Evolutionary conservation across 1,140 invertebrate genomes (phyloP).

Genomic region (Dendrolimus punctatus): DNA sequence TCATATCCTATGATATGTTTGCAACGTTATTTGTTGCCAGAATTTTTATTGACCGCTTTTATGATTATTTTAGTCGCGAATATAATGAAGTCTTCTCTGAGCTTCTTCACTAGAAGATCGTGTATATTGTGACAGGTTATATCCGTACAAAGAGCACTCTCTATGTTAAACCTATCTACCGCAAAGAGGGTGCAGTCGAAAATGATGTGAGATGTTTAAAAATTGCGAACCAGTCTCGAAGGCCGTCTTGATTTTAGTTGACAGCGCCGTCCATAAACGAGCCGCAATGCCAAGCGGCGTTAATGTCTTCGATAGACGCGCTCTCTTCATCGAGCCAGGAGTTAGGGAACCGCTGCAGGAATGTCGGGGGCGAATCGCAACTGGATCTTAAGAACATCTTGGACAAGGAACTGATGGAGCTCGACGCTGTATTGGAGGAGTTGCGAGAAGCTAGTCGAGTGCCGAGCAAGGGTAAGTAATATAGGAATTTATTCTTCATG

Average conservation of each 20-base stretch:
- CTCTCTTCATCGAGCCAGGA: slow-evolving; percentile 4
- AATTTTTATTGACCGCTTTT: too few species aligned
- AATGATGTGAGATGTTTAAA: too few species aligned
- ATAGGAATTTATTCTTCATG: neutral
- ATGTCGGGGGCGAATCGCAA: neutral
- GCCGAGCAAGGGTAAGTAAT: neutral
- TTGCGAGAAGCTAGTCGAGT: neutral
- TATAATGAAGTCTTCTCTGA: too few species aligned
- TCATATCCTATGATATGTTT: too few species aligned
- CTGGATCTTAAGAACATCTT: neutral
- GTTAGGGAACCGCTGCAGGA: neutral
- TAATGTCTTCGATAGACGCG: slow-evolving; percentile 18
- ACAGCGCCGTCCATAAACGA: slow-evolving; percentile 20
- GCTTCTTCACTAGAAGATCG: too few species aligned
- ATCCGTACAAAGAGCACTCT: too few species aligned
- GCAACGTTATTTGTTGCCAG: too few species aligned
- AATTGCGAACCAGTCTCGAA: too few species aligned
- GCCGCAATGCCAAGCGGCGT: slow-evolving; percentile 12
- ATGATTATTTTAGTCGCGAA: too few species aligned
- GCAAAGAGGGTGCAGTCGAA: too few species aligned
- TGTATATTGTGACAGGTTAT: too few species aligned
- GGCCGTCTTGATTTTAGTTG: slow-evolving; percentile 5
- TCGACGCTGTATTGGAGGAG: slow-evolving; percentile 1
- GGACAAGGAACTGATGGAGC: neutral
- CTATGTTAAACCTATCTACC: too few species aligned